Evolutionary conservation across 2,888 invertebrate genomes (phyloP).

Genomic region (Ochropacha duplaris): DNA sequence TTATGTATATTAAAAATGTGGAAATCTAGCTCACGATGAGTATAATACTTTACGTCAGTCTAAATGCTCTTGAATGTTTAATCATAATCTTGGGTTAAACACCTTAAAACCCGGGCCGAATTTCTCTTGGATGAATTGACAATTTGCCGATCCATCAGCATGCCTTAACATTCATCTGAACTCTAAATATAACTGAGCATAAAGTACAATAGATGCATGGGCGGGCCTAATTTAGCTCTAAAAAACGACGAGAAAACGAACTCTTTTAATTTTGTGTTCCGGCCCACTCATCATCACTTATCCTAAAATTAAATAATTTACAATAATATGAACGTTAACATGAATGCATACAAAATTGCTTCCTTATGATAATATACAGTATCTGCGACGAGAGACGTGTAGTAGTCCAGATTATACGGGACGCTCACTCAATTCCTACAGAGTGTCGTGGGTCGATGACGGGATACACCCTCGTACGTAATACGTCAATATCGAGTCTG

Average conservation of each 20-base stretch:
- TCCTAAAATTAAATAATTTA: conserved; percentile 73
- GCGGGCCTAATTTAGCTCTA: conserved; percentile 50
- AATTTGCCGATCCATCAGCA: conserved; percentile 8
- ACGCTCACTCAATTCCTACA: conserved; percentile 40
- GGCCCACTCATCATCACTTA: conserved; percentile 51
- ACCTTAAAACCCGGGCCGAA: conserved; percentile 3
- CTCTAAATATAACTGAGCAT: conserved; percentile 79
- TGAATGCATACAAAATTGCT: conserved; percentile 68
- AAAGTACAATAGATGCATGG: conserved; percentile 65
- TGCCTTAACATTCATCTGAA: conserved; percentile 39
- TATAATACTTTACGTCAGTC: conserved; percentile 1
- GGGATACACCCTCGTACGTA: conserved; percentile 41
- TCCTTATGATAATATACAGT: conserved; percentile 35
- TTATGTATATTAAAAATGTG: too few species aligned
- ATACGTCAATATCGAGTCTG: conserved; percentile 42
- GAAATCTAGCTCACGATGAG: background rate
- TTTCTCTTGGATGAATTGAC: conserved; percentile 6
- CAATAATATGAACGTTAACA: conserved; percentile 70
- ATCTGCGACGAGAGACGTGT: conserved; percentile 28
- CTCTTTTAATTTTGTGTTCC: conserved; percentile 25
- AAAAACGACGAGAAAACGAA: conserved; percentile 40
- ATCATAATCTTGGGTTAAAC: background rate
- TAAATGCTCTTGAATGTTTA: background rate
- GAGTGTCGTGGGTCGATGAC: conserved; percentile 32
- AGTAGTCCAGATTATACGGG: conserved; percentile 23